Evolutionary conservation across 1,140 invertebrate genomes (phyloP).

Genomic region (Sminthurinus signatus): DNA sequence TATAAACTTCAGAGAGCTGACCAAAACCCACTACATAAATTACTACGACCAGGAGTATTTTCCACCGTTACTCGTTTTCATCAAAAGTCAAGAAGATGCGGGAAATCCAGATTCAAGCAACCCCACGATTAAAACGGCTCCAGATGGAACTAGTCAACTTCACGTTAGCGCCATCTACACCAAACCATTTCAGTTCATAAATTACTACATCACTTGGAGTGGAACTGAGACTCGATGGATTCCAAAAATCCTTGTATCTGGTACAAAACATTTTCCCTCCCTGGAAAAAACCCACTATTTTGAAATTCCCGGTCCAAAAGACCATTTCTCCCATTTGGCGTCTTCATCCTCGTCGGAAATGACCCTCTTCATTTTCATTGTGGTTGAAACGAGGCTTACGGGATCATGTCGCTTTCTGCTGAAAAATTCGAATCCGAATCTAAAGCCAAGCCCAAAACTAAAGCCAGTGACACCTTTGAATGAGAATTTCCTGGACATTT

Average conservation of each 20-base stretch:
- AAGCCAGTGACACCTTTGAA: no score
- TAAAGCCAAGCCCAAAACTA: no score
- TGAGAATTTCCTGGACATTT: no score
- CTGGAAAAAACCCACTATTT: background rate
- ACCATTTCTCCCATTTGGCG: no score
- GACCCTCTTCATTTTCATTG: conserved; percentile 6
- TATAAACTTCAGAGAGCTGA: conserved; percentile 44
- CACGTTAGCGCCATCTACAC: conserved; percentile 76
- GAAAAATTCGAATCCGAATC: no score
- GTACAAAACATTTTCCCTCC: no score
- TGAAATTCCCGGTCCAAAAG: conserved; percentile 3
- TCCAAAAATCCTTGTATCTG: conserved; percentile 49
- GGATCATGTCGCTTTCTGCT: no score
- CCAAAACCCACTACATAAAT: conserved; percentile 16
- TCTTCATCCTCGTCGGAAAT: conserved; percentile 3
- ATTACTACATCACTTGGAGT: conserved; percentile 75
- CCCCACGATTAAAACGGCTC: background rate
- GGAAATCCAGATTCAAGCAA: background rate
- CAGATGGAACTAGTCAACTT: background rate
- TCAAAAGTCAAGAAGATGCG: conserved; percentile 63
- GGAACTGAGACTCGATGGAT: no score
- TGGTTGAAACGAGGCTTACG: no score
- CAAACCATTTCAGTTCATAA: conserved; percentile 66
- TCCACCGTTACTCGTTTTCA: conserved; percentile 52
- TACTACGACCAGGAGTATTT: conserved; percentile 8